Base-by-base conservation (phyloP, 2,797 vertebrate genomes). In the Geotrypetes seraphini region DNA sequence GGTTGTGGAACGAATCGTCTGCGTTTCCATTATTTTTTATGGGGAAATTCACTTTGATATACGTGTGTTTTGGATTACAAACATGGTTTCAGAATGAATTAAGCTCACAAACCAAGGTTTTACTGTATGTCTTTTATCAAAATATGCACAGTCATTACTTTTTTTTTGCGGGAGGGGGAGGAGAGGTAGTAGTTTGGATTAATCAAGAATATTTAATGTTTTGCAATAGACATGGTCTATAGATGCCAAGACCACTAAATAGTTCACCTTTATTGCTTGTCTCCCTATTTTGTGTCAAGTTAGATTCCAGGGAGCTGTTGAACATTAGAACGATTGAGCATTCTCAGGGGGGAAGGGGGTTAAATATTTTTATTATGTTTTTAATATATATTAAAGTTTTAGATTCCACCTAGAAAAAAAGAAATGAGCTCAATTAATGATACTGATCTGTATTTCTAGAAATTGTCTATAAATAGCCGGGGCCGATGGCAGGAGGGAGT, bases 121-220 rank as follows among this genome's bases (percentile, higher is more conserved):
- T n/a, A n/a, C n/a, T n/a, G n/a, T n/a, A 0, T 1, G 17, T 31
- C 50, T 54, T 31, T 45, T 2, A 0, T 33, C n/a, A 27, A 14
- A 32, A 28, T 33, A 30, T 17, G 33, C 28, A 27, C 37, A 7
- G 20, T 23, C 36, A 52, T 59, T 59, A 46, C 22, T 45, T n/a
- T n/a, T n/a, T n/a, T n/a, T n/a, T n/a, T n/a, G n/a, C n/a, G n/a
- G n/a, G n/a, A n/a, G n/a, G n/a, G n/a, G n/a, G n/a, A 43, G 48
- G 38, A 12, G 20, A 39, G 39, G 40, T 24, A 21, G 17, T 25
- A 26, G 10, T 40, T 33, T 16, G 4, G 20, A 12, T 22, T 53
- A 50, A 32, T 53, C 36, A 57, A 41, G 17, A 39, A 10, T 3
- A 5, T 4, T 39, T 20, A 23, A n/a, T 29, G 5, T 19, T 16